These are phyloP conservation scores for Gryllus longicercus DNA, from an alignment of 2,888 invertebrate species.

Conservation along the genomic window DNA sequence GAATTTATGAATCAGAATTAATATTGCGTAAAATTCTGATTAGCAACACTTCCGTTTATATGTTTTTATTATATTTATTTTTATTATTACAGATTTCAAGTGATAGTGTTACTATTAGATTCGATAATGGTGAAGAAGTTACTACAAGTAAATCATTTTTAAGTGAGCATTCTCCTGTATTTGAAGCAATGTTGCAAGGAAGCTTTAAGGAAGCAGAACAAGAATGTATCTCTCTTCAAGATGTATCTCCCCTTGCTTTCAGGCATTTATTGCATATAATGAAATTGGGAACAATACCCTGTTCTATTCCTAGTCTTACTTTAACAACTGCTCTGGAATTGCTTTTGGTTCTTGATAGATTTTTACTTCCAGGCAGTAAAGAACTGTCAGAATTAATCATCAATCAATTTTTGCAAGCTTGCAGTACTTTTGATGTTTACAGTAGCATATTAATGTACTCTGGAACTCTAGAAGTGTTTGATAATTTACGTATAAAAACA, in stretches of 20 bases:
- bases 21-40: too few relatives aligned
- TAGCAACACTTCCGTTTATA: too few relatives aligned
- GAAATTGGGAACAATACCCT: constrained; percentile 18
- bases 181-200: constrained; percentile 71
- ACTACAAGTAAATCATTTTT: constrained; percentile 60
- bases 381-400: constrained; percentile 21
- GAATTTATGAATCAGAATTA: too few relatives aligned
- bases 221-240: constrained; percentile 43
- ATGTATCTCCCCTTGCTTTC: constrained; percentile 28
- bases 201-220: constrained; percentile 66
- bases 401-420: constrained; percentile 45
- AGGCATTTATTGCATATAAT: constrained; percentile 26
- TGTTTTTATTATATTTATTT: background rate
- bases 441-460: constrained; percentile 60
- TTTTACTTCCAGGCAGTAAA: constrained; percentile 29
- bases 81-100: constrained; percentile 27
- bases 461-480: constrained; percentile 18
- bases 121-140: constrained; percentile 51
- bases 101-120: constrained; percentile 24
- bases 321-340: constrained; percentile 28
- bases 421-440: constrained; percentile 56
- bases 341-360: constrained; percentile 29
- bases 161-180: constrained; percentile 65
- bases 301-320: background rate
- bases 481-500: constrained; percentile 3